Evolutionary conservation across 2,113 vertebrate species (phyloP).

Genomic region (Cololabis saira): DNA sequence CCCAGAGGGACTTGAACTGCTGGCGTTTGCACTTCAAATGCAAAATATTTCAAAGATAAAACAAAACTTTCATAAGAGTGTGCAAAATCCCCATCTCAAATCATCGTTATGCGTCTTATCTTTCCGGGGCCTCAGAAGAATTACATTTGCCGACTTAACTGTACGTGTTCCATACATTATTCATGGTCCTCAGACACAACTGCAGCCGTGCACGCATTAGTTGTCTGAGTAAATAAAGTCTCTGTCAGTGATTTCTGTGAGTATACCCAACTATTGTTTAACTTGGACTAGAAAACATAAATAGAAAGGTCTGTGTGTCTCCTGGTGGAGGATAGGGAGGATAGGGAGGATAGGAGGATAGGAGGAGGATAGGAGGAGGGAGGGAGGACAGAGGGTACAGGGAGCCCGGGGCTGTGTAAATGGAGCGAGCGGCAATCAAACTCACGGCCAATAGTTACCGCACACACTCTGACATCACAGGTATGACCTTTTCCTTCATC

Average conservation of each 20-base stretch:
- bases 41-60: conserved; percentile 4
- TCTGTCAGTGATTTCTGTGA: conserved; percentile 12
- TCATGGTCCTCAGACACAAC: conserved; percentile 27
- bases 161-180: conserved; percentile 16
- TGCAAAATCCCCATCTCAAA: conserved; percentile 4
- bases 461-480: conserved; percentile 53
- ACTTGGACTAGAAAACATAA: conserved; percentile 48
- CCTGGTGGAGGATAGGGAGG: conserved; percentile 26
- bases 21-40: conserved; percentile 1
- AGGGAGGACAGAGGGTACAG: conserved; percentile 48
- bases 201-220: not conserved
- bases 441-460: conserved; percentile 45
- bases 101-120: not conserved
- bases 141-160: conserved; percentile 4
- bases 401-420: conserved; percentile 41
- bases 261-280: conserved; percentile 27
- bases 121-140: conserved; percentile 12
- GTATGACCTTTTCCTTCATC: conserved; percentile 63
- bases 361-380: no score
- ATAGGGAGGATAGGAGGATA: conserved; percentile 17
- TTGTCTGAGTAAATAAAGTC: conserved; percentile 18
- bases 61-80: not conserved
- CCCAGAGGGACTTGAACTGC: not conserved
- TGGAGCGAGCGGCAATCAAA: conserved; percentile 53
- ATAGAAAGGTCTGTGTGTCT: conserved; percentile 59